Evolutionary conservation across 2,797 vertebrate species (phyloP), one percentile per base, ranked within the genome.

Genomic region (Columba guinea): DNA sequence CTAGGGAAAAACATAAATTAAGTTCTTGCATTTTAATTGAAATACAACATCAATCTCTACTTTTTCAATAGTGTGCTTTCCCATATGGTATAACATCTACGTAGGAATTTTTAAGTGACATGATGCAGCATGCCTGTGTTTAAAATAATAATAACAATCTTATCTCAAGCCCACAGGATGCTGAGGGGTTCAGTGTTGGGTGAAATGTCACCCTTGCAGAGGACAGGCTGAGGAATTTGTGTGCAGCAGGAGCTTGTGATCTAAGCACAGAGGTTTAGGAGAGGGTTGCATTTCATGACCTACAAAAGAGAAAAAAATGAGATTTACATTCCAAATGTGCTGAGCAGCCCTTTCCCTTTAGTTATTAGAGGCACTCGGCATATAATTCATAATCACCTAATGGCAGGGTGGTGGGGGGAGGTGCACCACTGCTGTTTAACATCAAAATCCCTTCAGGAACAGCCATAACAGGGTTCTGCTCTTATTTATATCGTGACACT

Each of bases 291-390:
- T 93, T 96, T 95, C 90, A 81, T 95, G 96, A 97, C 96, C 95
- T 96, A 95, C 69, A 96, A 96, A 97, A 96, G 81, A 94, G 81
- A 79, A 95, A 97, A 94, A 95, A 95, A 93, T 5, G 91, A 93
- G 93, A 96, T 97, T 96, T 96, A 93, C 96, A 94, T 95, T 95
- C 90, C 81, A 95, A 97, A 96, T 93, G 93, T 95, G 96, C 96
- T 95, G 95, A 97, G 90, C 95, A 95, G 95, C 71, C 90, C 78
- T 93, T 96, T 96, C 88, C 71, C 94, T 89, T 95, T 71, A 87
- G 95, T 95, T 94, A 95, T 96, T 95, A 94, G 78, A 95, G 87
- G 81, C 71, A 92, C 55, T 94, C 1, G 13, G 92, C 84, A 87
- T 69, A 91, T 89, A 95, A 95, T 95, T 95, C 94, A 92, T 97